Evolutionary conservation across 1,140 invertebrate species (phyloP).

Genomic region (Asbolus verrucosus): DNA sequence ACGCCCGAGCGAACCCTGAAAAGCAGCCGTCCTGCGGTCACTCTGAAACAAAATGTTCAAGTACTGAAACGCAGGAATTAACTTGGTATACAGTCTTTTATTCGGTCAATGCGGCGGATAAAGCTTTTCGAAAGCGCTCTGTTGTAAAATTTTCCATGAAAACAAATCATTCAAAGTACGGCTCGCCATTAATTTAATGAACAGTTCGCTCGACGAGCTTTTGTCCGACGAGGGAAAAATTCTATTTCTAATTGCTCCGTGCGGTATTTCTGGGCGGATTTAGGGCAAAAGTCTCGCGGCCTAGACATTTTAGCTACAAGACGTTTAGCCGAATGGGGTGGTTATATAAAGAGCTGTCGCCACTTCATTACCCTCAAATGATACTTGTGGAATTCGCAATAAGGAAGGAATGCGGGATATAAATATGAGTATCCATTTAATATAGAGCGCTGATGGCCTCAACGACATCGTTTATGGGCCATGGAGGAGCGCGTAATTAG

Average conservation of each 20-base stretch:
- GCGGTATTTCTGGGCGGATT: too few species aligned
- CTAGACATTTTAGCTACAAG: too few species aligned
- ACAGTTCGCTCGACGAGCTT: slow-evolving; percentile 13
- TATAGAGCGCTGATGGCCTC: slow-evolving; percentile 45
- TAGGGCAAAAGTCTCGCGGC: slow-evolving; percentile 16
- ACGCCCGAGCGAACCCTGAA: too few species aligned
- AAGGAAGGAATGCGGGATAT: slow-evolving; percentile 61
- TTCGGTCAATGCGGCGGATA: too few species aligned
- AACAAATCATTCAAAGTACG: slow-evolving; percentile 43
- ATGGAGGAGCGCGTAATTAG: slow-evolving; percentile 46
- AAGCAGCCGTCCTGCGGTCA: slow-evolving; percentile 18
- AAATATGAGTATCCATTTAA: slow-evolving; percentile 61
- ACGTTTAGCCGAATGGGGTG: slow-evolving; percentile 35
- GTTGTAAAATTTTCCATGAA: slow-evolving; percentile 39
- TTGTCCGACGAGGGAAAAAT: slow-evolving; percentile 16
- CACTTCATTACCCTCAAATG: slow-evolving; percentile 63
- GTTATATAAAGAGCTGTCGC: slow-evolving; percentile 56
- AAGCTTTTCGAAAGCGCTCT: slow-evolving; percentile 34
- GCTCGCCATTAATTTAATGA: slow-evolving; percentile 45
- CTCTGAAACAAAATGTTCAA: slow-evolving; percentile 45
- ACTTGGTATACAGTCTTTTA: slow-evolving; percentile 44
- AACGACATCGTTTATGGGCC: slow-evolving; percentile 52
- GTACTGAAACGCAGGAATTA: slow-evolving; percentile 36
- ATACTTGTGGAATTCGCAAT: slow-evolving; percentile 64
- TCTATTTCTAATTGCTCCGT: too few species aligned